Conservation (phyloP, 2,888 invertebrate species). For the Cantharis rustica region DNA sequence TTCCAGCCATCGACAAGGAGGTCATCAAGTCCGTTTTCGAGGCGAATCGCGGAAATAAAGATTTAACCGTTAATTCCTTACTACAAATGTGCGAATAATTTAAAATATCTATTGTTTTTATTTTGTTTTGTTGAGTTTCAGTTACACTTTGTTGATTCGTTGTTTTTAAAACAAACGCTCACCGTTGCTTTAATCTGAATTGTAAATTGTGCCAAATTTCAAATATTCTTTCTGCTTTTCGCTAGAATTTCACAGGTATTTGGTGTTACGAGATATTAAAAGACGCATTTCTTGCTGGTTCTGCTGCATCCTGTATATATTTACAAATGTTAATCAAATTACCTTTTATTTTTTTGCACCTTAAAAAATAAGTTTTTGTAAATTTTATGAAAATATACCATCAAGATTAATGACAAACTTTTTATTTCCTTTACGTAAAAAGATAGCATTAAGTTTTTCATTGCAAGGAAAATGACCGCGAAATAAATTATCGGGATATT, state of each 20-base stretch:
- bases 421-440: no score
- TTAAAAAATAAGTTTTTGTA: neutral
- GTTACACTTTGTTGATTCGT: neutral
- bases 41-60: constrained; percentile 87
- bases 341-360: neutral
- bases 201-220: neutral
- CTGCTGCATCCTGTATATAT: neutral
- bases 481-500: no score
- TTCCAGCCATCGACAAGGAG: constrained; percentile 92
- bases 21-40: constrained; percentile 90
- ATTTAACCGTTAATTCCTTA: constrained; percentile 86
- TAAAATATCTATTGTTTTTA: neutral
- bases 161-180: neutral
- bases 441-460: no score
- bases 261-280: neutral
- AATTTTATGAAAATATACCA: neutral
- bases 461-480: no score
- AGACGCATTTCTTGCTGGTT: neutral
- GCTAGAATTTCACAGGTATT: neutral
- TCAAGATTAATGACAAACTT: neutral
- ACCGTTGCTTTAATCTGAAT: neutral
- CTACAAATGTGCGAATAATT: constrained; percentile 82
- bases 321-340: neutral
- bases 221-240: neutral
- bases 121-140: constrained; percentile 1